Evolutionary conservation across 1,140 invertebrate genomes (phyloP).

Genomic region (Drosophila novamexicana): DNA sequence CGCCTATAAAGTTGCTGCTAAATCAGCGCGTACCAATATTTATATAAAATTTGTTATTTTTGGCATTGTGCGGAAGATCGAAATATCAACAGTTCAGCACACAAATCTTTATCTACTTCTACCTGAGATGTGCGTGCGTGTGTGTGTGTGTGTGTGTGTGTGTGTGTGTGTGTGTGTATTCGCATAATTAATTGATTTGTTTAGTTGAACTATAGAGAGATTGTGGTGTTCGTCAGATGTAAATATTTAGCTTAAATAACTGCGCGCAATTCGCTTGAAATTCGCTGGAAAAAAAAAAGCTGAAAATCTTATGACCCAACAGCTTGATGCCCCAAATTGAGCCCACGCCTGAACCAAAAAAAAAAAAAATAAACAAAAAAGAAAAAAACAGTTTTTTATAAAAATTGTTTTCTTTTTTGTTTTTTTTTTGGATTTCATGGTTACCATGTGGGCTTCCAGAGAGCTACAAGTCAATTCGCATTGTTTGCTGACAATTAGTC

Average conservation of each 20-base stretch:
- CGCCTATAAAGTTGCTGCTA: constrained; percentile 63
- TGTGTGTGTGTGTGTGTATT: constrained; percentile 46
- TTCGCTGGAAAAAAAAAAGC: constrained; percentile 40
- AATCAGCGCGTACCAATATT: constrained; percentile 55
- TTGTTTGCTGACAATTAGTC: constrained; percentile 67
- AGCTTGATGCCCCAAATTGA: constrained; percentile 38
- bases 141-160: constrained; percentile 29
- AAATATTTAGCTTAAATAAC: constrained; percentile 75
- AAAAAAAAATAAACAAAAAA: not conserved
- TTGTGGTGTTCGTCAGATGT: constrained; percentile 56
- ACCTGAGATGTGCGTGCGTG: constrained; percentile 40
- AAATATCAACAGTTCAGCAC: constrained; percentile 51
- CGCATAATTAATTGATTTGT: constrained; percentile 81
- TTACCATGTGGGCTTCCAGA: constrained; percentile 33
- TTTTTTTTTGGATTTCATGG: constrained; percentile 20
- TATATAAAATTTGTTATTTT: constrained; percentile 73
- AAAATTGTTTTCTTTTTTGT: not conserved
- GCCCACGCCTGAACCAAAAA: constrained; percentile 26
- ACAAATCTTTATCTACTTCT: constrained; percentile 39
- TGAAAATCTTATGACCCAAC: constrained; percentile 36
- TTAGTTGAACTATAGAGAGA: constrained; percentile 61
- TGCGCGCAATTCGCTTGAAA: constrained; percentile 67
- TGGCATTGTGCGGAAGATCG: constrained; percentile 54
- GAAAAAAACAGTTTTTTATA: constrained; percentile 12
- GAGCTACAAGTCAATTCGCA: constrained; percentile 45